Base-by-base conservation (phyloP, 2,113 vertebrate genomes). In the Cyphomyrus discorhynchus region DNA sequence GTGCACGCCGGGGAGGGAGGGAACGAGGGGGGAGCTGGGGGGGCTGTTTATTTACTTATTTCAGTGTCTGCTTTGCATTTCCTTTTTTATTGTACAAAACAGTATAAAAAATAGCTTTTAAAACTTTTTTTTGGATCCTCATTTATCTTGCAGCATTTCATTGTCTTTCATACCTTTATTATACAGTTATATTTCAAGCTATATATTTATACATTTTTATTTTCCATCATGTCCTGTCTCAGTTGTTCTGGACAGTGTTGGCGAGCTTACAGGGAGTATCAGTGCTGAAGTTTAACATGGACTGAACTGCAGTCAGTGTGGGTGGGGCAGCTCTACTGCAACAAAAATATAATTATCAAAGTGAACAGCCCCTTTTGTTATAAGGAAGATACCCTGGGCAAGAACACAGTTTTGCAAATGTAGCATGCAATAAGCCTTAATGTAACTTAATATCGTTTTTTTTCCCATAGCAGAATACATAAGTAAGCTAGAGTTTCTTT, bases 11-110 rank as follows among this genome's bases (percentile, higher is more conserved):
- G 84, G 47, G 49, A 24, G 80, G 47, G 21, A 31, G 85, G 47
- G 53, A 17, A 6, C 1, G 45, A 15, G 42, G 47, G 6, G 21
- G 56, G 45, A 17, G 47, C 21, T 9, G 11, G 47, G 47, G 45
- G 85, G 2, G 4, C 13, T 87, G 50, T 87, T 87, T 87, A 87
- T 11, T 86, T 86, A 50, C 84, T 50, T 3, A 86, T 56, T 53
- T 87, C 49, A 52, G 27, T 19, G 27, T 17, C 85, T 87, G 85
- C 50, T 87, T 87, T 87, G 85, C 27, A 87, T 53, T 87, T 87
- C n/a, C 83, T 13, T 31, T 85, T 50, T n/a, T 24, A 47, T 56
- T 17, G 31, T n/a, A 52, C 24, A 31, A 53, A 52, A 86, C 11
- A 56, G n/a, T 56, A 35, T 86, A 86, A 83, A n/a, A 47, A 86